Evolutionary conservation across 2,888 invertebrate genomes (phyloP), one percentile per base, ranked within the genome.

Genomic region (Chaitophorus viminalis): DNA sequence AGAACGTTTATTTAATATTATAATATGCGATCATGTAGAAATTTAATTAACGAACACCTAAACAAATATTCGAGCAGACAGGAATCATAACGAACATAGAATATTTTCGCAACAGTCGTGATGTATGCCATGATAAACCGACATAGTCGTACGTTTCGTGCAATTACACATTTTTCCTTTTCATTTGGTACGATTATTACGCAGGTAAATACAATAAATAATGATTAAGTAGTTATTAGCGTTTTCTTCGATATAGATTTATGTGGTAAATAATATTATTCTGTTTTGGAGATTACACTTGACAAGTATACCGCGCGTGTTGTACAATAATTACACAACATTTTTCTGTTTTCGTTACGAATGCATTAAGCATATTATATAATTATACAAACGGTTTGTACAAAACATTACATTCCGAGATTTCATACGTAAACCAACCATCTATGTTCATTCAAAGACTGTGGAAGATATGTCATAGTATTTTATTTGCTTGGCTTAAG

Each of bases 41-140:
- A 31, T 70, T 31, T 31, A 76, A 76, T 76, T 65, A 76, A 68
- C 31, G 68, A 25, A 33, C 85, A 85, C 85, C 77, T 85, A 85
- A 77, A 52, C 70, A 85, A 85, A 85, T 5, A 85, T 6, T 8
- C 18, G n/a, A n/a, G 46, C 33, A 21, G 77, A 77, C 85, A 85
- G 68, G 78, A 85, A 36, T 85, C 77, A 39, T 85, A 33, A 85
- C 77, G 77, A 70, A n/a, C 25, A n/a, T 31, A 54, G 6, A 46
- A 46, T 46, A 46, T 11, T 9, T 17, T 39, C 52, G 21, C 17
- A 36, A 60, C 4, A 18, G 36, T 60, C 70, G 82, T 46, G 33
- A 72, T 46, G 31, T 52, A 11, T 82, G 70, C 52, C 14, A 29
- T 78, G n/a, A 29, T n/a, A 74, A 60, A 83, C 82, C 11, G 21